phyloP scores from a whole-genome alignment of 2,888 invertebrate genomes.

The Archips xylosteana region DNA sequence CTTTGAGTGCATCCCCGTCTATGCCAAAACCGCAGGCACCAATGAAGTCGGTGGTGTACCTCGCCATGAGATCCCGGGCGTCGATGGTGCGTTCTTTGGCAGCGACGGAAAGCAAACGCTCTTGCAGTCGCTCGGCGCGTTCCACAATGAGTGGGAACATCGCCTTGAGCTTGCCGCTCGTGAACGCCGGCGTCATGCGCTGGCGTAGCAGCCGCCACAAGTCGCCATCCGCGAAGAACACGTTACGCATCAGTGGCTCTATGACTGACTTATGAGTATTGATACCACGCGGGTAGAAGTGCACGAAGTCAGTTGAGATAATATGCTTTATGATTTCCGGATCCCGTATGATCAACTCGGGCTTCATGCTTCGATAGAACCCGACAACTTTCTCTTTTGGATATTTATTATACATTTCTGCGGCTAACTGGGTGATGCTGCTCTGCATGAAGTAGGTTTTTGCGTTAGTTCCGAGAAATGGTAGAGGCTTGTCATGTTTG shows the following conservation, averaged over 20 bases:
- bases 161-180: conserved; percentile 65
- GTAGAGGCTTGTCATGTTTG: conserved; percentile 61
- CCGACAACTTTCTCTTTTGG: conserved; percentile 66
- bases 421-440: conserved; percentile 57
- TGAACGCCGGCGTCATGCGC: conserved; percentile 67
- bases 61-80: conserved; percentile 53
- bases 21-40: conserved; percentile 47
- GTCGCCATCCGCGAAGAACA: conserved; percentile 69
- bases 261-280: conserved; percentile 52
- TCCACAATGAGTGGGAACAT: conserved; percentile 70
- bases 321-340: conserved; percentile 63
- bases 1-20: conserved; percentile 43
- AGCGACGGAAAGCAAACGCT: conserved; percentile 51
- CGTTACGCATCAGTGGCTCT: conserved; percentile 64
- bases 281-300: conserved; percentile 64
- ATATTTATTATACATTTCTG: conserved; percentile 62
- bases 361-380: conserved; percentile 56
- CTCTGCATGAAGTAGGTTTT: conserved; percentile 54
- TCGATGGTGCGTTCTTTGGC: conserved; percentile 53
- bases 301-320: conserved; percentile 61
- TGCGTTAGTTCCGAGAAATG: conserved; percentile 62
- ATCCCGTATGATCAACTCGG: conserved; percentile 65
- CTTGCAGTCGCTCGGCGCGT: conserved; percentile 62
- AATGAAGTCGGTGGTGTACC: conserved; percentile 48
- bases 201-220: conserved; percentile 66